Evolutionary conservation across 1,140 invertebrate genomes (phyloP).

Genomic region (Argopecten irradians): DNA sequence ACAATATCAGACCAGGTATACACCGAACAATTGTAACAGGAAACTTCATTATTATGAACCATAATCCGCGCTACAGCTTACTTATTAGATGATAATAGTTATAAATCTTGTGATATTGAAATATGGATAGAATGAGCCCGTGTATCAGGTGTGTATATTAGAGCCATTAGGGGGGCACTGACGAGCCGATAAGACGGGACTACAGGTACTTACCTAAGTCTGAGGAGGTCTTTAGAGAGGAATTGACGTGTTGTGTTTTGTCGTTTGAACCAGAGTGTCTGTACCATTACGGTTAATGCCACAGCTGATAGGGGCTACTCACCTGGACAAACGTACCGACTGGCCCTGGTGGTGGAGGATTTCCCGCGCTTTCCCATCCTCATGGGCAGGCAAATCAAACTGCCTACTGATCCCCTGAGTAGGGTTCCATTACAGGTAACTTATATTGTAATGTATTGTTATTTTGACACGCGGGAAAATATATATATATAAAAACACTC

Average conservation of each 20-base stretch:
- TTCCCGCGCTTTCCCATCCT: conserved; percentile 29
- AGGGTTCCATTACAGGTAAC: conserved; percentile 32
- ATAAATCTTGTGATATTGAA: background rate
- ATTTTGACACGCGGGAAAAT: no score
- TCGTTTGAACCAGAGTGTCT: conserved; percentile 27
- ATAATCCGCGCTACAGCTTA: background rate
- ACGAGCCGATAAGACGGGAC: background rate
- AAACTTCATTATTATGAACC: background rate
- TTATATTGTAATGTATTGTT: background rate
- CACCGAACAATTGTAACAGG: background rate
- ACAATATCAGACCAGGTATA: no score
- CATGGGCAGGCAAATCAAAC: background rate
- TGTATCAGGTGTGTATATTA: background rate
- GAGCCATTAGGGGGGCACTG: background rate
- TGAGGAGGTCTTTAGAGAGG: background rate
- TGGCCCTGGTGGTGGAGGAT: conserved; percentile 28
- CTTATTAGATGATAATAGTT: background rate
- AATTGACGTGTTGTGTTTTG: background rate
- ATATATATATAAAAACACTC: no score
- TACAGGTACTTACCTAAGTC: background rate
- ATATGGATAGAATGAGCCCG: background rate
- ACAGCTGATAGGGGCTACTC: background rate
- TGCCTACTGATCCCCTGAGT: conserved; percentile 27
- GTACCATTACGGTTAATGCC: conserved; percentile 22
- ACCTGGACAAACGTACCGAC: background rate